Evolutionary conservation across 1,140 invertebrate species (phyloP), one percentile per base, ranked within the genome.

Genomic region (Drosophila parvula): DNA sequence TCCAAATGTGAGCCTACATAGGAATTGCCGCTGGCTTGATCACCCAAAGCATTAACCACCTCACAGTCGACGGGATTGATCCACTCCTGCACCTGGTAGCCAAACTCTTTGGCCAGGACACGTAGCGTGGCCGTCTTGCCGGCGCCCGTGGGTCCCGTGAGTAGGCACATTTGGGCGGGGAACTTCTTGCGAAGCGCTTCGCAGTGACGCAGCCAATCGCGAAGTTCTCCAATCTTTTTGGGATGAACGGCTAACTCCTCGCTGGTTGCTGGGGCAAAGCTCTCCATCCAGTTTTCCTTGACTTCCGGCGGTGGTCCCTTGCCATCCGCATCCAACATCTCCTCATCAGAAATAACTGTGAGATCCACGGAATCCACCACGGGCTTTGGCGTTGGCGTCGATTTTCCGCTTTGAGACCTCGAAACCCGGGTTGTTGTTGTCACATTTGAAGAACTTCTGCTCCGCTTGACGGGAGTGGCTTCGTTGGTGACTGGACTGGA

Each of bases 101-200:
- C 92, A 60, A 94, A 89, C 74, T 94, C 93, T 51, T 93, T 92
- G 43, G 95, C 94, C 10, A 96, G 58, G 3, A 94, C 91, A 51
- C 93, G 93, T 18, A 96, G 44, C 4, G 95, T 94, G 1, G 93
- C 91, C 5, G 95, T 95, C 93, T 96, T 96, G 0, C 95, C 96
- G 86, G 94, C 94, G 2, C 96, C 96, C 0, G 95, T 94, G 16
- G 96, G 95, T 3, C 96, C 96, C 8, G 94, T 94, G n/a, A 96
- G 62, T 2, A 96, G 79, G 28, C 96, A 84, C 41, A 95, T 93
- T n/a, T 90, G 91, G 18, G 94, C 93, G 36, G 92, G 93, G 9
- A 90, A 90, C 47, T 91, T 93, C 8, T 78, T 68, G 61, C 91
- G 68, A 84, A 85, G 53, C 32, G 82, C 80, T 78, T 93, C 71